phyloP scores from a whole-genome alignment of 2,113 vertebrate genomes.

The Camarhynchus parvulus region DNA sequence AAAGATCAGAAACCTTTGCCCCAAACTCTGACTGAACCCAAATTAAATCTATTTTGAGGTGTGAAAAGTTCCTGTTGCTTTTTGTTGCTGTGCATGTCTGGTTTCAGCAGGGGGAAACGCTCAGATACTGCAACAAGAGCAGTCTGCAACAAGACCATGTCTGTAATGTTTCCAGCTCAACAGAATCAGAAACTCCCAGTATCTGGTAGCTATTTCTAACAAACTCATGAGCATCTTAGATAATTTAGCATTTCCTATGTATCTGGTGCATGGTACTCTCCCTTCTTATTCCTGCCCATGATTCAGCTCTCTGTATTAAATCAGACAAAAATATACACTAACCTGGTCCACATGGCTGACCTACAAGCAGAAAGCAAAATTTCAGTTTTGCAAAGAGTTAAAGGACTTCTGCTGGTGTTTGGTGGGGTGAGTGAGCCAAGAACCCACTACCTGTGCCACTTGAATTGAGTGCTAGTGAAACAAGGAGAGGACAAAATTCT shows the following conservation, averaged over 20 bases:
- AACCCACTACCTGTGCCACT: background rate
- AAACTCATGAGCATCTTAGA: background rate
- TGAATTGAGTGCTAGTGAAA: background rate
- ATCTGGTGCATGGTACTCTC: background rate
- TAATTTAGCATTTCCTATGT: background rate
- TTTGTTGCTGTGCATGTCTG: background rate
- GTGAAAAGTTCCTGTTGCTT: constrained; percentile 24
- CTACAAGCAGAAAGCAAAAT: background rate
- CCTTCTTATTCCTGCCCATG: background rate
- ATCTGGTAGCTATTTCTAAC: background rate
- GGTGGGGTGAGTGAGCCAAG: background rate
- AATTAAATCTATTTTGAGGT: constrained; percentile 33
- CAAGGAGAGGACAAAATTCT: background rate
- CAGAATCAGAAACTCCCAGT: background rate
- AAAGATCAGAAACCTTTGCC: constrained; percentile 55
- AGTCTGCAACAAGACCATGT: background rate
- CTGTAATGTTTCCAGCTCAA: background rate
- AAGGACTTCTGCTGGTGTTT: background rate
- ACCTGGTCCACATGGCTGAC: background rate
- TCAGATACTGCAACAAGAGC: background rate
- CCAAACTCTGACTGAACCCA: constrained; percentile 49
- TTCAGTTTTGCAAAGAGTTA: background rate
- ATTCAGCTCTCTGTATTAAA: background rate
- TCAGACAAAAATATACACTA: background rate
- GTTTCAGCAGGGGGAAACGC: background rate